These are phyloP conservation scores for Beaufortia kweichowensis DNA, from an alignment of 2,113 vertebrate genomes.

Conservation along the genomic window DNA sequence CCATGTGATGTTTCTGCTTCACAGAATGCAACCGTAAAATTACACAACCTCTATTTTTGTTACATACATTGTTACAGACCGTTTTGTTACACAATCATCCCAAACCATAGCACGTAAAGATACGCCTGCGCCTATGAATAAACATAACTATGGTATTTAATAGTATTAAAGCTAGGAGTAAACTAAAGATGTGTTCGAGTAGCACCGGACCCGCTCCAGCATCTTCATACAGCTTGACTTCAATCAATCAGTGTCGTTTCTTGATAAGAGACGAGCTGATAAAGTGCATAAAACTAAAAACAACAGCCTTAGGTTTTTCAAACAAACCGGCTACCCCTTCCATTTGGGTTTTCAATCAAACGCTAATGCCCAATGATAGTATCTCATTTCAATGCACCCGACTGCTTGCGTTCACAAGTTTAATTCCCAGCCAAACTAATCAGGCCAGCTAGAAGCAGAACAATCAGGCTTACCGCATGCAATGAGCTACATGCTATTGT, in stretches of 20 bases:
- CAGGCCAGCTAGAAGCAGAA: background rate
- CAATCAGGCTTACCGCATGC: constrained; percentile 13
- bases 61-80: too few species aligned
- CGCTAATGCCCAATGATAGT: constrained; percentile 29
- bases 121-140: too few species aligned
- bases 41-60: too few species aligned
- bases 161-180: too few species aligned
- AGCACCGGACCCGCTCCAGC: background rate
- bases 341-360: constrained; percentile 19
- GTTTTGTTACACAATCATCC: too few species aligned
- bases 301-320: background rate
- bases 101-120: too few species aligned
- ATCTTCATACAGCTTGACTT: background rate
- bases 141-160: too few species aligned
- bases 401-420: constrained; percentile 20
- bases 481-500: constrained; percentile 33
- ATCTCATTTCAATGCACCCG: constrained; percentile 17
- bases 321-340: background rate
- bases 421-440: background rate
- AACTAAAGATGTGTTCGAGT: too few species aligned
- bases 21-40: too few species aligned
- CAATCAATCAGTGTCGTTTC: background rate
- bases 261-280: background rate
- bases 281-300: background rate
- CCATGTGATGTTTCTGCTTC: too few species aligned